Percentiles rank a stretch among this genome's conserved stretches.
These are phyloP conservation scores for Chrysodeixis includens DNA, from an alignment of 2,888 invertebrate genomes.

Conservation along the genomic window DNA sequence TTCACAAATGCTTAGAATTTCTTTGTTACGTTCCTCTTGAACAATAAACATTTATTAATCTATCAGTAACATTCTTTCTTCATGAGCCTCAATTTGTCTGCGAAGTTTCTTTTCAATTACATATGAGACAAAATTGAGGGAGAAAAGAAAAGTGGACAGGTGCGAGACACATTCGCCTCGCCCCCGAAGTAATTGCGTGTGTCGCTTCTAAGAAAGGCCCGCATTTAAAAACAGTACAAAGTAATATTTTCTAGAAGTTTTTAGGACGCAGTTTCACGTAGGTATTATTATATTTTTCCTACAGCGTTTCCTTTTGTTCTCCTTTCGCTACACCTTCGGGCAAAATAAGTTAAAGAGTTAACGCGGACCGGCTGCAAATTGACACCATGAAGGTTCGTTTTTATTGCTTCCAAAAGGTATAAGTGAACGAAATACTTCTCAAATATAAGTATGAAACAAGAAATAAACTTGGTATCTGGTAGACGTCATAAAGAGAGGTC, in stretches of 20 bases:
- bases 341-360: not conserved
- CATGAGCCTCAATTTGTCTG: not conserved
- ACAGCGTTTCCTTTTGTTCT: not conserved
- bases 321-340: not conserved
- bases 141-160: not conserved
- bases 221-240: not conserved
- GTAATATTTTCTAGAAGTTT: not conserved
- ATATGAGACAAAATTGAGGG: not conserved
- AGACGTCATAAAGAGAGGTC: not conserved
- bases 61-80: not conserved
- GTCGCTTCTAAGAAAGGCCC: not conserved
- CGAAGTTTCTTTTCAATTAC: slow-evolving; percentile 1
- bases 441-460: too few species aligned
- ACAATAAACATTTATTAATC: not conserved
- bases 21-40: not conserved
- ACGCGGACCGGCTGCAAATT: not conserved
- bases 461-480: not conserved
- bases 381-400: not conserved
- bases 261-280: not conserved
- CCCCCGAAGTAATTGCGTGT: not conserved
- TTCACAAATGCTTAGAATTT: too few species aligned
- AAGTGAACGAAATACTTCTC: too few species aligned
- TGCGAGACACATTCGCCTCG: not conserved
- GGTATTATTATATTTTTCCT: too few species aligned
- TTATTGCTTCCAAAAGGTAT: too few species aligned